These are phyloP conservation scores for Iselma pallidipennis DNA, from an alignment of 2,888 invertebrate species.

Conservation along the genomic window DNA sequence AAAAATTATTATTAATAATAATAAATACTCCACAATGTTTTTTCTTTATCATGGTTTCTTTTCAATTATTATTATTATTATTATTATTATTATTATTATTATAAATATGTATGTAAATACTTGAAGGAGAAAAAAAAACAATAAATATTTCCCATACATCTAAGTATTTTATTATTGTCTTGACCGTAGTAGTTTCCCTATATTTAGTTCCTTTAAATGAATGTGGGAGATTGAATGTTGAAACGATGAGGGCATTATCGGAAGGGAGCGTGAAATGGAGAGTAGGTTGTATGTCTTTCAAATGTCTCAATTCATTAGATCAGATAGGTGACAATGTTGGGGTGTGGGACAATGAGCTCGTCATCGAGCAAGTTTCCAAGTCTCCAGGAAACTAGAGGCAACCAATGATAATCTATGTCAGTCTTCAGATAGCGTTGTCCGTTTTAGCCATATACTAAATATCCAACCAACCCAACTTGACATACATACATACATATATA, in stretches of 20 bases:
- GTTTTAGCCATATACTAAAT: slow-evolving; percentile 20
- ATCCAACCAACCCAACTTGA: slow-evolving; percentile 21
- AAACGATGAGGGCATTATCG: slow-evolving; percentile 29
- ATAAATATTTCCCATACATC: slow-evolving; percentile 25
- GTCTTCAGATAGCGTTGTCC: slow-evolving; percentile 46
- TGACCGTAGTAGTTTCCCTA: neutral
- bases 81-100: slow-evolving; percentile 27
- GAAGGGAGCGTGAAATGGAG: slow-evolving; percentile 46
- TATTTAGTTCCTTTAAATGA: slow-evolving; percentile 11
- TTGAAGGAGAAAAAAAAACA: slow-evolving; percentile 16
- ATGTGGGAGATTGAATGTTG: slow-evolving; percentile 5
- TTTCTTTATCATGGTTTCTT: slow-evolving; percentile 37
- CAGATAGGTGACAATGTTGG: slow-evolving; percentile 51
- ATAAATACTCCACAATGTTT: slow-evolving; percentile 33
- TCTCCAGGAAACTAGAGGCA: slow-evolving; percentile 53
- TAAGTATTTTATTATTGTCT: slow-evolving; percentile 2
- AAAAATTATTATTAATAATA: slow-evolving; percentile 1
- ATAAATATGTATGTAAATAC: slow-evolving; percentile 44
- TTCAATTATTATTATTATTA: slow-evolving; percentile 11
- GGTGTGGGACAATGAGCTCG: slow-evolving; percentile 51
- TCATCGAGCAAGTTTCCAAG: slow-evolving; percentile 54
- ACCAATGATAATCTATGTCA: slow-evolving; percentile 55
- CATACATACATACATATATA: slow-evolving; percentile 13
- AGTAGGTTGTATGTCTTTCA: slow-evolving; percentile 45
- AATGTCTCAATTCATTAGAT: slow-evolving; percentile 49